Evolutionary conservation across 1,140 invertebrate species (phyloP).

Genomic region (Penaeus vannamei): DNA sequence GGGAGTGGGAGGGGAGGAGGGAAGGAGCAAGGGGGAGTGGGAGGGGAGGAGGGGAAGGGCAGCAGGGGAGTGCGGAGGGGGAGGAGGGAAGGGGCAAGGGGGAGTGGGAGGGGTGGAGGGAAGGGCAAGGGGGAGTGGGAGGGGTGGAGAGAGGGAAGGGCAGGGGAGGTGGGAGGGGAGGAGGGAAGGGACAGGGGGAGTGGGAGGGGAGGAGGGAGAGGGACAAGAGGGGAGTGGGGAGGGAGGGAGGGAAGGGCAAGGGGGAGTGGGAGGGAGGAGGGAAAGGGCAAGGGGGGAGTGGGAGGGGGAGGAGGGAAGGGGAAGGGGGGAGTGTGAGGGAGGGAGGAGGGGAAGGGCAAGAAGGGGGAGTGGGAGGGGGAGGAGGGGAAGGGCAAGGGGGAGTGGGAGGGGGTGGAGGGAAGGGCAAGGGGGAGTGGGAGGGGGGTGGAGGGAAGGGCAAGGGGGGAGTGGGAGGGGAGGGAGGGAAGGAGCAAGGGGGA

Average conservation of each 20-base stretch:
- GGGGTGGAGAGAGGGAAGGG: background rate
- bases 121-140: background rate
- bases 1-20: background rate
- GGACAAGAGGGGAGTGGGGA: too few species aligned
- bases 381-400: background rate
- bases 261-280: background rate
- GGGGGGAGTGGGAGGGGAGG: background rate
- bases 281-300: background rate
- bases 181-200: background rate
- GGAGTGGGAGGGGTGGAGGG: too few species aligned
- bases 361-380: background rate
- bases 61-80: background rate
- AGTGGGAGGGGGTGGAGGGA: too few species aligned
- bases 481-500: too few species aligned
- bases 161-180: too few species aligned
- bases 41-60: background rate
- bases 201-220: background rate
- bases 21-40: too few species aligned
- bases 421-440: too few species aligned
- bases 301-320: background rate
- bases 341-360: background rate
- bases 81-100: background rate
- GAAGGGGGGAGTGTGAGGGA: too few species aligned
- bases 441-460: too few species aligned
- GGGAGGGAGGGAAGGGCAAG: too few species aligned